phyloP scores from a whole-genome alignment of 2,888 invertebrate genomes.

The Salticus scenicus region DNA sequence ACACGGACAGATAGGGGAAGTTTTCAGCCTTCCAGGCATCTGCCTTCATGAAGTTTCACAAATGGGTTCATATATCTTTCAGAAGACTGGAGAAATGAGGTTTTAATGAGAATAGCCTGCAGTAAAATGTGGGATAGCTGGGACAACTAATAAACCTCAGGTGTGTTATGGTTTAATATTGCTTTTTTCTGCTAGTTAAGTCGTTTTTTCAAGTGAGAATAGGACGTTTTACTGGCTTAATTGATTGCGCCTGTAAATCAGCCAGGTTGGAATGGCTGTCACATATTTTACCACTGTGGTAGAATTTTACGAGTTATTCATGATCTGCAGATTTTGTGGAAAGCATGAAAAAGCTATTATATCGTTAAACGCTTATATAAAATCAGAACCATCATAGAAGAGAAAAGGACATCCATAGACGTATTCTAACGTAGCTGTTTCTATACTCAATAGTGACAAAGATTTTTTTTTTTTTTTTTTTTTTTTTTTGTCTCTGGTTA shows the following conservation, averaged over 20 bases:
- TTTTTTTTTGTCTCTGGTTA: too few relatives aligned
- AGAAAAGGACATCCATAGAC: too few relatives aligned
- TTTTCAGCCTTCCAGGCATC: neutral
- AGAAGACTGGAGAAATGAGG: neutral
- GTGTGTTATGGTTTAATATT: conserved; percentile 1
- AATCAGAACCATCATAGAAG: too few relatives aligned
- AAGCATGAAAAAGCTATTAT: too few relatives aligned
- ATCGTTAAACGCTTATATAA: too few relatives aligned
- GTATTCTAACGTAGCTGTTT: too few relatives aligned
- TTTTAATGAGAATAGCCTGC: conserved; percentile 2
- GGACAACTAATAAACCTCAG: neutral
- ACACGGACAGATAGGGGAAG: neutral
- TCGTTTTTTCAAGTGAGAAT: neutral
- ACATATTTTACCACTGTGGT: too few relatives aligned
- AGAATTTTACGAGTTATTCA: too few relatives aligned
- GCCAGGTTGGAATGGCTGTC: too few relatives aligned
- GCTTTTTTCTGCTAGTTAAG: conserved; percentile 3
- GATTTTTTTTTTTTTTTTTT: too few relatives aligned
- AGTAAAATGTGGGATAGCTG: neutral
- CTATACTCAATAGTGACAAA: too few relatives aligned
- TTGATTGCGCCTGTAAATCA: neutral
- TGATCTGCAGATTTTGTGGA: too few relatives aligned
- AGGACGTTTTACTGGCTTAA: neutral
- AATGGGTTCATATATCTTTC: conserved; percentile 12
- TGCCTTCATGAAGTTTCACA: neutral